phyloP scores from a whole-genome alignment of 2,888 invertebrate species.

The Drosophila sordidula region DNA sequence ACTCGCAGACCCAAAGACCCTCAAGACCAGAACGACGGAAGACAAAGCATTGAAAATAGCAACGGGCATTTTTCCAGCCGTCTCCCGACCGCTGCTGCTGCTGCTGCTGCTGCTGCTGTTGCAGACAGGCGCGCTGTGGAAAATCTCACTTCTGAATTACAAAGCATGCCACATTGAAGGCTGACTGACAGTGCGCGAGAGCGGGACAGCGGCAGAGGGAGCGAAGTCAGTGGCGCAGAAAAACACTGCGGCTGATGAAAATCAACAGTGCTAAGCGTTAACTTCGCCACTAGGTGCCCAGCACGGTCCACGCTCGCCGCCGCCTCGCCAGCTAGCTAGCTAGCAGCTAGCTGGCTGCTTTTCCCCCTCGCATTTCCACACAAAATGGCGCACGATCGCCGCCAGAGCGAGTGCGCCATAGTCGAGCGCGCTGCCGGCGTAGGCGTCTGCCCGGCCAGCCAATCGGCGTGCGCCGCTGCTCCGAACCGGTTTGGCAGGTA shows the following conservation, averaged over 20 bases:
- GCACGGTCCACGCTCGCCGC: conserved; percentile 38
- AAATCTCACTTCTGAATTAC: conserved; percentile 83
- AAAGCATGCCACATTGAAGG: conserved; percentile 60
- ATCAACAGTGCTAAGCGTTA: conserved; percentile 82
- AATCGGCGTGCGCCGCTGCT: conserved; percentile 35
- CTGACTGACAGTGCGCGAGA: conserved; percentile 53
- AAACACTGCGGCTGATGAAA: conserved; percentile 82
- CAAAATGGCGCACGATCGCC: conserved; percentile 65
- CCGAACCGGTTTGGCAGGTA: conserved; percentile 69
- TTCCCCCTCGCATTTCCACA: conserved; percentile 25
- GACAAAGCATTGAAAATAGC: conserved; percentile 70
- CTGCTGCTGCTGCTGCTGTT: conserved; percentile 47
- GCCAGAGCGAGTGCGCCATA: conserved; percentile 66
- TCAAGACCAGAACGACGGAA: conserved; percentile 39
- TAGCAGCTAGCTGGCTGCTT: conserved; percentile 1
- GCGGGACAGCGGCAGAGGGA: conserved; percentile 25
- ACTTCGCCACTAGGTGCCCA: conserved; percentile 72
- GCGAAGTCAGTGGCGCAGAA: conserved; percentile 63
- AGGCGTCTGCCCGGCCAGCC: conserved; percentile 49
- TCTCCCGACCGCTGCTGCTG: conserved; percentile 43
- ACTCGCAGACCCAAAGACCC: conserved; percentile 31
- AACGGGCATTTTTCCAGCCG: conserved; percentile 68
- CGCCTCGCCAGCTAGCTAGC: too few species aligned
- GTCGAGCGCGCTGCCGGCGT: conserved; percentile 36
- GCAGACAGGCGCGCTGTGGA: conserved; percentile 78